Percentiles rank a stretch among this genome's conserved stretches.
phyloP scores from a whole-genome alignment of 2,888 invertebrate species.

The Chymomyza amoena region DNA sequence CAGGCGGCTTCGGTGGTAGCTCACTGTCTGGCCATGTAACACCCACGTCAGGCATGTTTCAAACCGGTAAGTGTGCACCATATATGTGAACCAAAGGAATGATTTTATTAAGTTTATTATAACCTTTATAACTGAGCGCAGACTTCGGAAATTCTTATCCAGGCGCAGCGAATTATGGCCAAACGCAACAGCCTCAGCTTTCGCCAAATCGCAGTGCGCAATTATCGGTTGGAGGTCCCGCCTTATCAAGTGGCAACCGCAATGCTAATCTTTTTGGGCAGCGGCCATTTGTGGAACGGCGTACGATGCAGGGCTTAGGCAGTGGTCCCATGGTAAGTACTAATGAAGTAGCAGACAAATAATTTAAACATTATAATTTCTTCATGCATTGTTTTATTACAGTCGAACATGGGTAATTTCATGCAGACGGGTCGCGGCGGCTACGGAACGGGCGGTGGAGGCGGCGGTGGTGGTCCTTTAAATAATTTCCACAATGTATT shows the following conservation, averaged over 20 bases:
- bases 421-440: constrained; percentile 82
- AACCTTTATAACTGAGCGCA: constrained; percentile 16
- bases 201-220: constrained; percentile 82
- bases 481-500: constrained; percentile 90
- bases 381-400: constrained; percentile 16
- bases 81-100: not conserved
- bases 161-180: constrained; percentile 79
- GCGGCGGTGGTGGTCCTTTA: constrained; percentile 82
- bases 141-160: constrained; percentile 59
- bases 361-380: not conserved
- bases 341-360: not conserved
- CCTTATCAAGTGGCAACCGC: constrained; percentile 81
- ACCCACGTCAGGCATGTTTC: constrained; percentile 84
- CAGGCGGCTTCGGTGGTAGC: constrained; percentile 83
- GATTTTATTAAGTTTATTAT: not conserved
- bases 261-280: constrained; percentile 86
- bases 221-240: constrained; percentile 80
- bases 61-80: constrained; percentile 75
- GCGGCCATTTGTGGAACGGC: constrained; percentile 88
- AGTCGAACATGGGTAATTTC: constrained; percentile 84
- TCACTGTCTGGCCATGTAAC: constrained; percentile 88
- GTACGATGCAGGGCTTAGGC: constrained; percentile 81
- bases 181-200: constrained; percentile 80
- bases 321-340: constrained; percentile 78
- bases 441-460: constrained; percentile 81